Base-by-base conservation (phyloP, 2,888 invertebrate genomes). In the Oscheius sp. region DNA sequence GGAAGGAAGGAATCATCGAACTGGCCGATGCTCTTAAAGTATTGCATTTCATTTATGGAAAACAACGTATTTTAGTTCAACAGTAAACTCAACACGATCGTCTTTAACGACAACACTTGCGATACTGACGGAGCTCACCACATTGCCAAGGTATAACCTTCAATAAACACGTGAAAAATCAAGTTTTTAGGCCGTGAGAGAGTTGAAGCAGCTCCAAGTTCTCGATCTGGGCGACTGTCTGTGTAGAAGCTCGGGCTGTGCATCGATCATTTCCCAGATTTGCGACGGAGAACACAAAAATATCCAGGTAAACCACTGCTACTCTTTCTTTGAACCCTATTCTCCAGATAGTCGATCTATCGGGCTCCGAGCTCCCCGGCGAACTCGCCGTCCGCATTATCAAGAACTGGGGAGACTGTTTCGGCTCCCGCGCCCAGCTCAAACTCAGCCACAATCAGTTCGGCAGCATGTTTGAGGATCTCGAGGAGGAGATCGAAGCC, bases 81-180 rank as follows among this genome's bases (percentile, higher is more conserved):
- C 82, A 91, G 92, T 0, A 92, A 93, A 51, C 91, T 99, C 5
- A 91, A 92, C 80, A 91, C 93, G 51, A 90, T 99, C 2, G 96
- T 98, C 90, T 91, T 99, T 0, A 96, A 96, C 89, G 99, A 99
- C 89, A 99, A 99, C 90, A 97, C 95, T 0, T 92, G 97, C 13
- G 92, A 92, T n/a, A 89, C 88, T 0, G 92, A 92, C 82, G 98
- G 97, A 0, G 94, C 95, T 0, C 90, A 89, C 35, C 93, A 93
- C 0, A 92, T 99, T 47, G 94, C 95, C 0, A 91, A 91, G 81
- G 90, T 90, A 32, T n/a, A 5, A 32, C 11, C 29, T n/a, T 21
- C 21, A 21, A 21, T 21, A 32, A 32, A 29, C 2, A 32, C 29
- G n/a, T 10, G 13, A 10, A n/a, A 21, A 21, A 21, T 21, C 29